Evolutionary conservation across 92 coral and sea anemone species (phyloP).

Genomic region (Bergia sp.): DNA sequence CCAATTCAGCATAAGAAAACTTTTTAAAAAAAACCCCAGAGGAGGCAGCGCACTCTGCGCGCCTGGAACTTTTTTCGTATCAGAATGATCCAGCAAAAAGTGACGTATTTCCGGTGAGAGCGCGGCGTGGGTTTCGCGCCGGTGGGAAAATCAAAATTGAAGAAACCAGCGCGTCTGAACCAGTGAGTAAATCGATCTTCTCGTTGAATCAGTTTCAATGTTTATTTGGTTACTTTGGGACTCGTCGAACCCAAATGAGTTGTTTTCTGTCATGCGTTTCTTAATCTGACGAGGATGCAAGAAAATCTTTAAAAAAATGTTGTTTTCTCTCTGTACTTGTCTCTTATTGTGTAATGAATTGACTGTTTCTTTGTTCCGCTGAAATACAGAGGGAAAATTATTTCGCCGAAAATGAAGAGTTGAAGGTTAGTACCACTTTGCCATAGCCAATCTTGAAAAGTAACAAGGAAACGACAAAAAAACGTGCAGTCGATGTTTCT

Average conservation of each 20-base stretch:
- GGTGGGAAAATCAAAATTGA: background rate
- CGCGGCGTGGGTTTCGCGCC: no score
- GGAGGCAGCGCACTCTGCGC: no score
- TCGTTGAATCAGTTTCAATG: background rate
- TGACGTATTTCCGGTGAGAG: no score
- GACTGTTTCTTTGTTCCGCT: background rate
- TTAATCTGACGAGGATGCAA: background rate
- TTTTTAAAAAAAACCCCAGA: no score
- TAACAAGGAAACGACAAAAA: background rate
- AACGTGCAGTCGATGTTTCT: background rate
- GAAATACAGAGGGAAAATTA: background rate
- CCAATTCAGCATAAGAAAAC: no score
- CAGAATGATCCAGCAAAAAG: no score
- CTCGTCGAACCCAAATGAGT: background rate
- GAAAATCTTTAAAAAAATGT: no score
- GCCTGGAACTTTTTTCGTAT: no score
- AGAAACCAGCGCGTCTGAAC: background rate
- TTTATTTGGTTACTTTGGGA: background rate
- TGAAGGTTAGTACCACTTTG: background rate
- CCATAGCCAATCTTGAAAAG: background rate
- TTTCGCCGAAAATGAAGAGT: background rate
- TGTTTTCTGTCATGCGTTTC: background rate
- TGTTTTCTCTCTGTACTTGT: no score
- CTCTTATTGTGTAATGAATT: background rate
- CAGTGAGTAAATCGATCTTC: background rate